A percentile compares a stretch with the other conserved stretches of the same genome.
Conservation (phyloP, 2,888 invertebrate genomes). For the Acronicta psi region DNA sequence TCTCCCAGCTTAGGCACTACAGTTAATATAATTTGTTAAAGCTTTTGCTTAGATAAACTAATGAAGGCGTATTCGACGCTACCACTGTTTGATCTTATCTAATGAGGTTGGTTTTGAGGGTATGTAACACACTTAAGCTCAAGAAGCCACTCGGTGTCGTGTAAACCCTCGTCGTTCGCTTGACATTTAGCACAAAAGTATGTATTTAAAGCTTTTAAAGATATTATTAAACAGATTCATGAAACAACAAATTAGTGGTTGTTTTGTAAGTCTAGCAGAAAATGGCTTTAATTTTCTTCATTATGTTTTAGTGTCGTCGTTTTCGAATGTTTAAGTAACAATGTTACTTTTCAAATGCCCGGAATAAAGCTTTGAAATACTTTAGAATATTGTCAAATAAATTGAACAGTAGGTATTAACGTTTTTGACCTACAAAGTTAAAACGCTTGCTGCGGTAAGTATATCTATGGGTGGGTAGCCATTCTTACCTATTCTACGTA, state of each 20-base stretch:
- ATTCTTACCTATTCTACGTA: no score
- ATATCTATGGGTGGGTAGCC: no score
- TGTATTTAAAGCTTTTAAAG: slow-evolving; percentile 21
- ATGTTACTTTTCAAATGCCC: slow-evolving; percentile 15
- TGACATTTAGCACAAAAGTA: slow-evolving; percentile 27
- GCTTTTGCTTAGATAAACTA: slow-evolving; percentile 55
- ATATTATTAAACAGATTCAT: slow-evolving; percentile 36
- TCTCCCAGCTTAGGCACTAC: slow-evolving; percentile 19
- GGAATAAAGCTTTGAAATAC: not conserved
- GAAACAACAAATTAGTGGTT: slow-evolving; percentile 39
- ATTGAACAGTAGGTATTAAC: no score
- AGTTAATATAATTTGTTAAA: slow-evolving; percentile 52
- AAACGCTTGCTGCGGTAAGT: no score
- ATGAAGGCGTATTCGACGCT: slow-evolving; percentile 47
- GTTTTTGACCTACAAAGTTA: no score
- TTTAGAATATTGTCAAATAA: no score
- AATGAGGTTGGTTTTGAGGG: slow-evolving; percentile 69
- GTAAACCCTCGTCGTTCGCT: slow-evolving; percentile 46
- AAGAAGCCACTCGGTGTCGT: slow-evolving; percentile 61
- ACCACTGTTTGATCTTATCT: slow-evolving; percentile 72
- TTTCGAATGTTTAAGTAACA: slow-evolving; percentile 15
- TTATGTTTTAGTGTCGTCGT: slow-evolving; percentile 26
- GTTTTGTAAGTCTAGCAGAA: slow-evolving; percentile 29
- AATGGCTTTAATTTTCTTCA: slow-evolving; percentile 36
- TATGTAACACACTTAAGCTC: slow-evolving; percentile 63